These are phyloP conservation scores for Xiphorhynchus erythropygius DNA, from an alignment of 2,797 vertebrate species.

Conservation along the genomic window DNA sequence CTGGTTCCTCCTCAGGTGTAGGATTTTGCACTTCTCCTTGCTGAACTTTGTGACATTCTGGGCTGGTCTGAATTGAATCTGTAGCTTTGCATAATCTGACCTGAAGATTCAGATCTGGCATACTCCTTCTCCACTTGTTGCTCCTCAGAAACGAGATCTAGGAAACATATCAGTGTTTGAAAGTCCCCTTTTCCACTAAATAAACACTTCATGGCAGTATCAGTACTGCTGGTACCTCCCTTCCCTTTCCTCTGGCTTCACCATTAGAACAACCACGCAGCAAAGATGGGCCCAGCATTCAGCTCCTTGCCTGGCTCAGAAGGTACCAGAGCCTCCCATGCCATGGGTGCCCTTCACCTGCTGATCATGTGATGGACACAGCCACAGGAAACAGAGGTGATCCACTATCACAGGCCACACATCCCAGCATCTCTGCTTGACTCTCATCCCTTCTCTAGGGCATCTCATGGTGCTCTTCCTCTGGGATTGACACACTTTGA, in stretches of 20 bases:
- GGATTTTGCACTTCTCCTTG: not conserved
- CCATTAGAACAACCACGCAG: too few species aligned
- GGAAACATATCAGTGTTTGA: not conserved
- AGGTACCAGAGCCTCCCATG: accelerated
- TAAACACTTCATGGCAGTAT: not conserved
- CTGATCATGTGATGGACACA: not conserved
- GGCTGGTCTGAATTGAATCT: not conserved
- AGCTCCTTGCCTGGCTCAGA: not conserved
- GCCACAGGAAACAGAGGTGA: accelerated
- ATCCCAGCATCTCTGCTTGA: not conserved
- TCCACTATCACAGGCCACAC: not conserved
- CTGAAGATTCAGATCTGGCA: not conserved
- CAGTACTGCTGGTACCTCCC: not conserved
- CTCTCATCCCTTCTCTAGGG: not conserved
- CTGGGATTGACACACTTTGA: not conserved
- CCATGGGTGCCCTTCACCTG: not conserved
- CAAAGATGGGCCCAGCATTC: accelerated
- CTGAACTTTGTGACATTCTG: not conserved
- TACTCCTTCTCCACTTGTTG: not conserved
- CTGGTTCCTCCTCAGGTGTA: not conserved
- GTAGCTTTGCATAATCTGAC: not conserved
- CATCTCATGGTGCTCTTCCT: not conserved
- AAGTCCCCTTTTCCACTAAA: not conserved
- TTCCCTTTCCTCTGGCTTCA: not conserved
- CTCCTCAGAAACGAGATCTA: not conserved